phyloP scores from a whole-genome alignment of 1,140 invertebrate genomes.

The Monomorium pharaonis region DNA sequence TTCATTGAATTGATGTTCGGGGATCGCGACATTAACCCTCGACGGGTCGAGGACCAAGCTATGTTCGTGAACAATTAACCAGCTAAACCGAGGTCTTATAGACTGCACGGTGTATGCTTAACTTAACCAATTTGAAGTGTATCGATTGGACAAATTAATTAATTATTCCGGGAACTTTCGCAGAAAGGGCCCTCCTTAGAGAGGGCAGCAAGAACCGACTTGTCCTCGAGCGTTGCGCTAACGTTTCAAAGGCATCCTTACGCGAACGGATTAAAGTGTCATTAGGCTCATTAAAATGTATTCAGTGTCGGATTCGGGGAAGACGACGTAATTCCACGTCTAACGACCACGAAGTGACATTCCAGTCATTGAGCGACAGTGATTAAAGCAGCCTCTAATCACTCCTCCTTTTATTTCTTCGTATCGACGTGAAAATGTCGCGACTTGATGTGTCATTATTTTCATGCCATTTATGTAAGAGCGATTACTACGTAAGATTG shows the following conservation, averaged over 20 bases:
- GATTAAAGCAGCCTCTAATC: constrained; percentile 61
- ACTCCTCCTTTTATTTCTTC: constrained; percentile 20
- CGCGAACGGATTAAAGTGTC: constrained; percentile 67
- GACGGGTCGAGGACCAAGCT: not conserved
- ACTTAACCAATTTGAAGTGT: constrained; percentile 32
- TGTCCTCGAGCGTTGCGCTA: constrained; percentile 5
- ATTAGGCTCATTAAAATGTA: constrained; percentile 73
- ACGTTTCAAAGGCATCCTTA: constrained; percentile 57
- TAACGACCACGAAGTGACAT: constrained; percentile 32
- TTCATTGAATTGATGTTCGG: constrained; percentile 26
- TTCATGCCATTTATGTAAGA: not conserved
- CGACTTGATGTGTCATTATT: not conserved
- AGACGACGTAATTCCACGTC: constrained; percentile 62
- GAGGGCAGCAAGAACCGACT: constrained; percentile 7
- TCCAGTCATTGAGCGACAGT: constrained; percentile 48
- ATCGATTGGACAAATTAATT: constrained; percentile 56
- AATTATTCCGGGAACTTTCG: constrained; percentile 55
- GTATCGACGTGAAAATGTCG: not conserved
- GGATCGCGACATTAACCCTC: constrained; percentile 1
- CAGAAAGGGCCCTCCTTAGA: constrained; percentile 25
- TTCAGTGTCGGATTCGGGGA: constrained; percentile 59
- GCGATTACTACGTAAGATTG: not conserved
- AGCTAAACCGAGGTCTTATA: constrained; percentile 29
- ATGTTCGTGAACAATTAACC: constrained; percentile 44
- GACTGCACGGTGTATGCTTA: not conserved